Conservation (phyloP, 2,888 invertebrate genomes). For the Brenthis hecate region DNA sequence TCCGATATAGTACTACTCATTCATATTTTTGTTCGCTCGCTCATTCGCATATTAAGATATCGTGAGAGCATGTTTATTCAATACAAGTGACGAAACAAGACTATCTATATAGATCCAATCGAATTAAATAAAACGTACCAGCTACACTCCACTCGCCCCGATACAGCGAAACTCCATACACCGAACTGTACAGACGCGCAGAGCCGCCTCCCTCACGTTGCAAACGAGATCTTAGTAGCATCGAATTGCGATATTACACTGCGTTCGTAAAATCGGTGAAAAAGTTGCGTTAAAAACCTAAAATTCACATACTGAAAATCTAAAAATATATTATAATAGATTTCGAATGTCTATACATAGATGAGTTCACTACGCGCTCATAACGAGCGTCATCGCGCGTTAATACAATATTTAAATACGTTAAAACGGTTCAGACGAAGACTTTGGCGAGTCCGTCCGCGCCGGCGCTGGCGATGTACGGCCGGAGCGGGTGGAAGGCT, state of each 20-base stretch:
- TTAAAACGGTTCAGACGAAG: slow-evolving; percentile 87
- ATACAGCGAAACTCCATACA: slow-evolving; percentile 71
- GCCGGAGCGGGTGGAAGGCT: slow-evolving; percentile 99
- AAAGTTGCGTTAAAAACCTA: slow-evolving; percentile 78
- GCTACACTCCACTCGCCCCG: slow-evolving; percentile 71
- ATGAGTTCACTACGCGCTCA: slow-evolving; percentile 75
- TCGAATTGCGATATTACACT: slow-evolving; percentile 49
- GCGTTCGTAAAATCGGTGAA: slow-evolving; percentile 74
- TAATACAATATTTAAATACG: slow-evolving; percentile 68
- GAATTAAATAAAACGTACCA: slow-evolving; percentile 79
- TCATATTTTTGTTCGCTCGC: slow-evolving; percentile 77
- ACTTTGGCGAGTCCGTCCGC: slow-evolving; percentile 99
- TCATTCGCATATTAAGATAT: slow-evolving; percentile 59
- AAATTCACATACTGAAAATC: slow-evolving; percentile 80
- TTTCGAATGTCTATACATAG: slow-evolving; percentile 81
- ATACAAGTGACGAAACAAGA: slow-evolving; percentile 67
- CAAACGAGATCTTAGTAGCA: background rate
- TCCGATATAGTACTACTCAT: slow-evolving; percentile 77
- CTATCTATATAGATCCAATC: slow-evolving; percentile 75
- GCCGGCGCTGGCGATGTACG: slow-evolving; percentile 99
- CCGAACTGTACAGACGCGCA: slow-evolving; percentile 77
- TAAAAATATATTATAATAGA: slow-evolving; percentile 82
- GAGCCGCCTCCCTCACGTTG: slow-evolving; percentile 47
- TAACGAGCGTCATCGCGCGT: slow-evolving; percentile 65
- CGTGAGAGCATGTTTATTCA: slow-evolving; percentile 67